phyloP scores from a whole-genome alignment of 2,797 vertebrate genomes.

The Gobio occitaniae region DNA sequence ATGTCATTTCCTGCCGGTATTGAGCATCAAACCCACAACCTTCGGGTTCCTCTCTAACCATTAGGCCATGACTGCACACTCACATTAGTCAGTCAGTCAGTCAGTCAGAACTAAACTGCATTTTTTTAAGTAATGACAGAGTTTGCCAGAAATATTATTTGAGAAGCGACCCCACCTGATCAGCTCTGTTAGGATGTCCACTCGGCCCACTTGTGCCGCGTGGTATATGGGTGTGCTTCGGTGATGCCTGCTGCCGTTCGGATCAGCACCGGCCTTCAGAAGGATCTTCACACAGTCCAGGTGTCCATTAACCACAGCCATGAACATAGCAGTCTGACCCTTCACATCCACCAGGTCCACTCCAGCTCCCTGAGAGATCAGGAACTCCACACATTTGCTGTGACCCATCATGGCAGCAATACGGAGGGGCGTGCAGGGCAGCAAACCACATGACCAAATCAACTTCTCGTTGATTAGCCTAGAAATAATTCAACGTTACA shows the following conservation, averaged over 20 bases:
- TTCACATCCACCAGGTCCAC: slow-evolving; percentile 95
- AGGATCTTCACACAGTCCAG: slow-evolving; percentile 90
- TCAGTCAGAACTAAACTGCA: background rate
- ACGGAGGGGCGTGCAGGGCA: slow-evolving; percentile 91
- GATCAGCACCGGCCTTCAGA: slow-evolving; percentile 89
- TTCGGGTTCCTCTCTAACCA: too few relatives aligned
- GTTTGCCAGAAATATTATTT: background rate
- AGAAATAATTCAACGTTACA: background rate
- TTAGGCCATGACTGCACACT: background rate
- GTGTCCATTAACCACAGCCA: slow-evolving; percentile 92
- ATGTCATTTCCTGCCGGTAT: too few relatives aligned
- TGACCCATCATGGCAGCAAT: slow-evolving; percentile 92
- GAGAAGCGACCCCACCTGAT: slow-evolving; percentile 80
- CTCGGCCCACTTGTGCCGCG: slow-evolving; percentile 84
- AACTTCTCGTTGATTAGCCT: slow-evolving; percentile 96
- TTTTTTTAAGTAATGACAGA: background rate
- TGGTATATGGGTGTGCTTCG: slow-evolving; percentile 94
- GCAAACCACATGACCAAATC: slow-evolving; percentile 92
- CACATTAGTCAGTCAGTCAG: background rate
- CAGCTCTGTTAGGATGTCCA: slow-evolving; percentile 88
- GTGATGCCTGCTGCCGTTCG: slow-evolving; percentile 93
- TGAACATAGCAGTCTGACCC: slow-evolving; percentile 92
- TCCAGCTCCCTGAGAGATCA: slow-evolving; percentile 88
- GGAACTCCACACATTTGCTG: slow-evolving; percentile 84
- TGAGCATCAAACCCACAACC: too few relatives aligned